These are phyloP conservation scores for Wiebesia pumilae DNA, from an alignment of 1,140 invertebrate genomes.

Conservation along the genomic window DNA sequence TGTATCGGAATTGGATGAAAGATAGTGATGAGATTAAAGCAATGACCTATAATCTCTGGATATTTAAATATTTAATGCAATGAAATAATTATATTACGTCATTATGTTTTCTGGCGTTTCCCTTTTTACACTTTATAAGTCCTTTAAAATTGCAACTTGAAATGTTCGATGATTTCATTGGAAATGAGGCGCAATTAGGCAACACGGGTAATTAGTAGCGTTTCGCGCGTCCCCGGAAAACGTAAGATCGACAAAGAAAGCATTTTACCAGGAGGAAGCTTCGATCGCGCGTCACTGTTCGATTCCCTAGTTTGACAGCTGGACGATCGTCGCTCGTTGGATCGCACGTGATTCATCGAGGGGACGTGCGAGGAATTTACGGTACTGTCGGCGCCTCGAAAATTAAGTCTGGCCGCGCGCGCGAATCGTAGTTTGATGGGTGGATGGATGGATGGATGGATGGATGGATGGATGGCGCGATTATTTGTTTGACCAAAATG, in stretches of 20 bases:
- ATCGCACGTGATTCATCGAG: conserved; percentile 31
- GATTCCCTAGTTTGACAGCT: neutral
- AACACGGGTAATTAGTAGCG: neutral
- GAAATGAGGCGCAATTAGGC: neutral
- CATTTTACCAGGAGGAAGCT: no score
- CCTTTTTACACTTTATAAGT: no score
- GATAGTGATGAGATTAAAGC: no score
- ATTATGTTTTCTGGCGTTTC: no score
- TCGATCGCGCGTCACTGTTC: neutral
- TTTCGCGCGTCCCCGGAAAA: neutral
- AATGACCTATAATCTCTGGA: no score
- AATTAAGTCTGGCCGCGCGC: conserved; percentile 34
- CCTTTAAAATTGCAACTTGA: no score
- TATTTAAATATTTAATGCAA: no score
- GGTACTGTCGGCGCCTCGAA: conserved; percentile 38
- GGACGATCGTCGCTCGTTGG: neutral
- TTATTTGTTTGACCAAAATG: conserved; percentile 38
- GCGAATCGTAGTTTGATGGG: conserved; percentile 13
- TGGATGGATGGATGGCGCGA: neutral
- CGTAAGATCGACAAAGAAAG: no score
- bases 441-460: neutral
- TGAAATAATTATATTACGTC: no score
- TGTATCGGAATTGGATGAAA: no score
- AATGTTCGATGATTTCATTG: no score
- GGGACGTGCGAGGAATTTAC: conserved; percentile 31